These are phyloP conservation scores for Lerista edwardsae DNA, from an alignment of 2,797 vertebrate genomes.

Conservation along the genomic window DNA sequence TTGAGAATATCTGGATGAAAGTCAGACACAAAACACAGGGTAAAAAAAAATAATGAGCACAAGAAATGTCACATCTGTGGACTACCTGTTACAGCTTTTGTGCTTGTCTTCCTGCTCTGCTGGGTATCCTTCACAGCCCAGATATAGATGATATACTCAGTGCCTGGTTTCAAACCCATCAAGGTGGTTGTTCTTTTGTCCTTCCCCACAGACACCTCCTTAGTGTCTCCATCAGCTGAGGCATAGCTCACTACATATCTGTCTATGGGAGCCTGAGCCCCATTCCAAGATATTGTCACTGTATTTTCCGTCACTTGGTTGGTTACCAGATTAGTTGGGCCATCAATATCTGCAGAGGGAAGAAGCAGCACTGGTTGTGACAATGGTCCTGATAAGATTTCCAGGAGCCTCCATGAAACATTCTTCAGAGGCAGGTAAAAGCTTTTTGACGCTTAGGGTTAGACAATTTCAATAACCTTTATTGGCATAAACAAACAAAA, in stretches of 20 bases:
- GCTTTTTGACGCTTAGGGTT: too few relatives aligned
- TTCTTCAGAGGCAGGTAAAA: neutral
- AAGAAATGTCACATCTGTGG: neutral
- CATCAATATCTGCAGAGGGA: constrained; percentile 60
- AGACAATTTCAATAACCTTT: too few relatives aligned
- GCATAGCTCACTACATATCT: constrained; percentile 79
- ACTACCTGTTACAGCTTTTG: constrained; percentile 80
- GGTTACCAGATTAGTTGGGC: constrained; percentile 76
- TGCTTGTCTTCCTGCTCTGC: constrained; percentile 78
- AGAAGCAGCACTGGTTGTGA: neutral
- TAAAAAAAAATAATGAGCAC: neutral
- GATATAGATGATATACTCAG: constrained; percentile 77
- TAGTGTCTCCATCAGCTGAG: constrained; percentile 75
- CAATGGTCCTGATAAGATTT: neutral
- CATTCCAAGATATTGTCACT: constrained; percentile 77
- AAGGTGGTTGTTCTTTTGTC: constrained; percentile 71
- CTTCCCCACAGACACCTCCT: constrained; percentile 71
- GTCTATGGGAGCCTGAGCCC: constrained; percentile 76
- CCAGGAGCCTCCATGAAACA: neutral
- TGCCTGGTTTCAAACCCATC: constrained; percentile 77
- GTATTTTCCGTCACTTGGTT: constrained; percentile 76
- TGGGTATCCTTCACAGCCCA: constrained; percentile 80
- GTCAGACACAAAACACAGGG: neutral
- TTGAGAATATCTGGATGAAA: neutral
- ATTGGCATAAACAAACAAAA: too few relatives aligned